Base-by-base conservation (phyloP, 2,888 invertebrate genomes). In the Nemotelus nigrinus region DNA sequence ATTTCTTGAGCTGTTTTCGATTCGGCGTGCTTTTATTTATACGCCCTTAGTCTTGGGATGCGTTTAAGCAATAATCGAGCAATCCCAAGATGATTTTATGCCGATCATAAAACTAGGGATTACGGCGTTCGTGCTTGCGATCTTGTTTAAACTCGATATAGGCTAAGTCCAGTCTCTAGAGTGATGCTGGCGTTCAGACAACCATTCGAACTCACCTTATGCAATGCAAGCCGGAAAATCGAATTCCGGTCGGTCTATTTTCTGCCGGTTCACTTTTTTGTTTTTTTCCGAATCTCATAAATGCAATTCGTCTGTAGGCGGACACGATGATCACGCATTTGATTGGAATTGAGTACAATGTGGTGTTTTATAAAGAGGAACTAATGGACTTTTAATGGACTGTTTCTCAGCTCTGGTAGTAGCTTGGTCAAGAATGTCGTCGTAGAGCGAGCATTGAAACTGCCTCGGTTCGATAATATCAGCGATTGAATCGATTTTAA, bases 381-480 rank as follows among this genome's bases (percentile, higher is more conserved):
- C 71, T 71, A 71, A 71, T 71, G 71, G 71, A 71, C 55, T 55
- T 71, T 71, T 71, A 71, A 71, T 71, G 71, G 71, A 71, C 71
- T 53, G 55, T 71, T 68, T 68, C 53, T 39, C 41, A 25, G 71
- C 55, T 25, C 55, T 0, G 55, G 47, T 2, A 63, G 43, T 63
- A 63, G 43, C 39, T 41, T 7, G 2, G 63, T 41, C 44, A 65
- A 65, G 44, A 45, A 25, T 25, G 25, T 25, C 25, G 25, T 25
- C 25, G 25, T 25, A 25, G 25, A 25, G 25, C 25, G 25, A 25
- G 25, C 25, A 25, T 25, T 65, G 45, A 25, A 65, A 47, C 44
- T 65, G 65, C 7, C 25, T 25, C 44, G 41, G 10, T 65, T 8
- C 47, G 47, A 65, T 65, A 8, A 10, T n/a, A 65, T 44, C 44